Base-by-base conservation (phyloP, 2,888 invertebrate species). In the Drosophila atripex region DNA sequence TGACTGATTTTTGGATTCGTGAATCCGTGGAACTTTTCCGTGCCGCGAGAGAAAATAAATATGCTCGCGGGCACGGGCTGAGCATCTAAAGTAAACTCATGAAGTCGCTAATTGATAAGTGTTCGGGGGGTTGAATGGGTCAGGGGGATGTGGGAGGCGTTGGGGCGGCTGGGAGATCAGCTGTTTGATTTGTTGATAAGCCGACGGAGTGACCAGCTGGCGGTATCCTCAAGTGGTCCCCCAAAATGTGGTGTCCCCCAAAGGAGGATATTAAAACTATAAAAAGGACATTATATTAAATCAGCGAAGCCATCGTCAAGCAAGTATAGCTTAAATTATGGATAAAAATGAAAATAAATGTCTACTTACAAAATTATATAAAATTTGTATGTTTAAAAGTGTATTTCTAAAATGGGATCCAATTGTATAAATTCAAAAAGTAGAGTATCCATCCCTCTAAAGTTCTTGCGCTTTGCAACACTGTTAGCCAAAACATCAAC, bases 51-150 rank as follows among this genome's bases (percentile, higher is more conserved):
- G 39, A 49, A 41, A 50, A 32, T 47, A 60, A 53, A 70, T 70
- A 61, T 28, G 30, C 39, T 52, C 51, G 57, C 47, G 28, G 56
- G 21, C 21, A 55, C 41, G 68, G 35, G 35, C 25, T n/a, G 54
- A 45, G 18, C 64, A 54, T 43, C 45, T 51, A 41, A 43, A 21
- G 43, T 21, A 43, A 21, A 43, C 21, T 38, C 58, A 59, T 65
- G 41, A 50, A 46, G 46, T 6, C 69, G 72, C 43, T 72, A 72
- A 72, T 73, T 72, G 73, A 72, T 73, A 72, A 72, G 72, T 61
- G 12, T 39, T 12, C 35, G 7, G 14, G 8, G 6, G 2, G 3
- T 25, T 9, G 14, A 39, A 0, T 9, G 16, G 12, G 9, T 0
- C 14, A n/a, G n/a, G 32, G 28, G 12, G 8, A 12, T 35, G 35